Conservation (phyloP, 2,888 invertebrate species). For the Blera fallax region DNA sequence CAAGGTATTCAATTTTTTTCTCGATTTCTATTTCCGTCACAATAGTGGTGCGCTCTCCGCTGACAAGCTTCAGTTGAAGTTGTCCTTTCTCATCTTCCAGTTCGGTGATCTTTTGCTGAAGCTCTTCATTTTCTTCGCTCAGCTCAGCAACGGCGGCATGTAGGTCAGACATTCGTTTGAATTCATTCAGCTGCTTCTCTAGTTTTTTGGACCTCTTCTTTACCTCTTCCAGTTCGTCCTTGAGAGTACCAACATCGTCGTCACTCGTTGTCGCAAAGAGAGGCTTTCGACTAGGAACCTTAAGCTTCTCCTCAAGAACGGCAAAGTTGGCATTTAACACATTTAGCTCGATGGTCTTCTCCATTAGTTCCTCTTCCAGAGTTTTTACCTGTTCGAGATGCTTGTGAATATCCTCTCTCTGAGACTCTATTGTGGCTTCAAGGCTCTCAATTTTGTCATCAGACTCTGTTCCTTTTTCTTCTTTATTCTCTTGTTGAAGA, state of each 20-base stretch:
- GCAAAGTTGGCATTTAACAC: slow-evolving; percentile 81
- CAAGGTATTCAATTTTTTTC: slow-evolving; percentile 71
- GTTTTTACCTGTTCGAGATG: slow-evolving; percentile 83
- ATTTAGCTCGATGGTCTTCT: slow-evolving; percentile 83
- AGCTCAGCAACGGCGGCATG: slow-evolving; percentile 87
- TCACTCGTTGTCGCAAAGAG: slow-evolving; percentile 76
- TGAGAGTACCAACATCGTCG: slow-evolving; percentile 80
- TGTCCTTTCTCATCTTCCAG: slow-evolving; percentile 96
- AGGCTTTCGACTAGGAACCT: slow-evolving; percentile 77
- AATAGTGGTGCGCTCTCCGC: slow-evolving; percentile 83
- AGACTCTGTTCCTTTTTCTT: slow-evolving; percentile 83
- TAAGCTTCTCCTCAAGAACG: slow-evolving; percentile 80
- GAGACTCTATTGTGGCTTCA: slow-evolving; percentile 82
- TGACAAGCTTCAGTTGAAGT: slow-evolving; percentile 91
- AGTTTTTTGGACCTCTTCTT: slow-evolving; percentile 91
- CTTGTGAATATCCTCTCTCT: slow-evolving; percentile 83
- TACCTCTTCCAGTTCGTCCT: slow-evolving; percentile 87
- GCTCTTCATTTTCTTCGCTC: slow-evolving; percentile 84
- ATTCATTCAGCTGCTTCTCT: slow-evolving; percentile 88
- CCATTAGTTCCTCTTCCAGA: slow-evolving; percentile 83
- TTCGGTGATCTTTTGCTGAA: slow-evolving; percentile 90
- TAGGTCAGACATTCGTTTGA: slow-evolving; percentile 86
- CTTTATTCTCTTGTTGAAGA: slow-evolving; percentile 72
- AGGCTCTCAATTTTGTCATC: slow-evolving; percentile 82
- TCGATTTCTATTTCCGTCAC: slow-evolving; percentile 74